Base-by-base conservation (phyloP, 2,888 invertebrate genomes). In the Leptinotarsa rubiginosa region DNA sequence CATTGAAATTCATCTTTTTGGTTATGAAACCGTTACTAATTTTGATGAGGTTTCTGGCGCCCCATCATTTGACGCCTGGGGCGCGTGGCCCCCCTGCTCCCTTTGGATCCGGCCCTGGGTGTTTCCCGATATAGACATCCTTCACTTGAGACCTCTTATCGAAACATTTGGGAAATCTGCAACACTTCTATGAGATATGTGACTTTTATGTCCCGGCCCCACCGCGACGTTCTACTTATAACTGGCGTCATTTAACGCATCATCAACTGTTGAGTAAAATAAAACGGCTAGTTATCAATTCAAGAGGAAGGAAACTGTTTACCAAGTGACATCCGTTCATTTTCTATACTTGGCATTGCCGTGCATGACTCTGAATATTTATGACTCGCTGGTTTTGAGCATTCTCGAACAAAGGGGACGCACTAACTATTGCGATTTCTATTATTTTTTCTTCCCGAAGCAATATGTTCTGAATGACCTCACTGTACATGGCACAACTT, bases 241-340 rank as follows among this genome's bases (percentile, higher is more conserved):
- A 62, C 31, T 62, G 62, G 62, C 62, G 62, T 62, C 62, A 62
- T 62, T 56, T 41, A 62, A 62, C 62, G 62, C 62, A 62, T 62
- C 62, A 62, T 62, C 62, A 62, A 41, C 31, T 62, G 62, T 31
- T n/a, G 62, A 62, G n/a, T 62, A 31, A 62, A 62, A 62, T 62
- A n/a, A 62, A 62, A 41, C 62, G 62, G 41, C 65, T 64, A 47
- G 59, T 71, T 66, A 74, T 74, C 72, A 69, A 65, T 66, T 71
- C 59, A 73, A 75, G 69, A 77, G 77, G 77, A 77, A 77, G 77
- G 77, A 77, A 75, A 77, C 68, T 68, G 69, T 75, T 73, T 66
- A 65, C 65, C 47, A 65, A 70, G 74, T 72, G 49, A 75, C 70
- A 75, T 77, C 77, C 77, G 75, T 73, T 72, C 75, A 72, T 72